A percentile compares a stretch with the other conserved stretches of the same genome.
These are phyloP conservation scores for Loxodonta africana DNA, from an alignment of 2,113 vertebrate genomes.

Conservation along the genomic window DNA sequence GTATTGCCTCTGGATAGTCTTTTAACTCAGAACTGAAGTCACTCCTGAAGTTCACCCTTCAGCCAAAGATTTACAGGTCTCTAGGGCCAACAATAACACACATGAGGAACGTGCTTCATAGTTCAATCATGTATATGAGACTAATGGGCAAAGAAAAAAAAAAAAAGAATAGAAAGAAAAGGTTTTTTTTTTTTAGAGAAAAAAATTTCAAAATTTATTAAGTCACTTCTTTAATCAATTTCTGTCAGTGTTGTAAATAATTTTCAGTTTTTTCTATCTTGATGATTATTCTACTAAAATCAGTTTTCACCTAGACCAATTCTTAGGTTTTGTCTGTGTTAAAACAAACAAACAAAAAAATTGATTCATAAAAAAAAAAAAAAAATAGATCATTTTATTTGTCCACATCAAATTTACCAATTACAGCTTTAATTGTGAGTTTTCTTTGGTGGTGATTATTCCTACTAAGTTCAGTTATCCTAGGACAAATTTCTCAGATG, in stretches of 20 bases:
- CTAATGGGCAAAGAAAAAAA: too few species aligned
- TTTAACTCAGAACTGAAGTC: too few species aligned
- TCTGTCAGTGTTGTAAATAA: neutral
- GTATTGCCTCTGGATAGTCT: too few species aligned
- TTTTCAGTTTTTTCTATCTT: neutral
- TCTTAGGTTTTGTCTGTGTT: neutral
- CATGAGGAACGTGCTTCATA: too few species aligned
- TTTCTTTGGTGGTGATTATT: neutral
- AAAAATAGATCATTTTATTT: neutral
- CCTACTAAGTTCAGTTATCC: neutral
- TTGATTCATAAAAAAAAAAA: neutral
- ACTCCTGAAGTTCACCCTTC: too few species aligned
- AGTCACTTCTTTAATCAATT: neutral
- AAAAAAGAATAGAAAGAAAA: too few species aligned
- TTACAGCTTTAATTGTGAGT: neutral
- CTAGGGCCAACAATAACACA: too few species aligned
- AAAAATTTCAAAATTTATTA: neutral
- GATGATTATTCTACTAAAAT: neutral
- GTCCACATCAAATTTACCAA: neutral
- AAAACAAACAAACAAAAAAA: neutral
- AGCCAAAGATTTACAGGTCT: too few species aligned
- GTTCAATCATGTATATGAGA: too few species aligned
- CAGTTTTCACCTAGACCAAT: neutral
- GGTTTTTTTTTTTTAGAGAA: too few species aligned
- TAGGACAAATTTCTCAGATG: neutral